These are phyloP conservation scores for Thomomys bottae DNA, from an alignment of 2,113 vertebrate genomes.

Conservation along the genomic window DNA sequence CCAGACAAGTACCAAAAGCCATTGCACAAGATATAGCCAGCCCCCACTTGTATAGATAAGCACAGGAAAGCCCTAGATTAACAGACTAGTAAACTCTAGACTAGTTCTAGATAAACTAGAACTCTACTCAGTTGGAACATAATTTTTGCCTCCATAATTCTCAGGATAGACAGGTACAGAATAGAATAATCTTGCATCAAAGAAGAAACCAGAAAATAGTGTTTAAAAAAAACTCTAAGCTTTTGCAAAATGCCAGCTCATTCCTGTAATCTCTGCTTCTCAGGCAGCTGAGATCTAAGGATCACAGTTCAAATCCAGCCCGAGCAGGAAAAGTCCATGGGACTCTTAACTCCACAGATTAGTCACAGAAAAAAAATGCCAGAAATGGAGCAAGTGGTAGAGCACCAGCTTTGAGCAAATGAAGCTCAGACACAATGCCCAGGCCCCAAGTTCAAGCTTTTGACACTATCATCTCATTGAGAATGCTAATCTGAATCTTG, in stretches of 20 bases:
- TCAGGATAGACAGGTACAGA: neutral
- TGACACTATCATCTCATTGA: neutral
- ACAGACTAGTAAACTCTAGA: too few species aligned
- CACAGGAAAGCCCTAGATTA: neutral
- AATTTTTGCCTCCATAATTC: neutral
- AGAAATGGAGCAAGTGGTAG: too few species aligned
- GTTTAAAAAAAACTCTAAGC: neutral
- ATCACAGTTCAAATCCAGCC: too few species aligned
- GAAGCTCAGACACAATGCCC: too few species aligned
- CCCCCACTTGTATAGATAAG: accelerated
- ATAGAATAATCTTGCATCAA: neutral
- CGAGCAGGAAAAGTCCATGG: too few species aligned
- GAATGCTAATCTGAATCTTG: neutral
- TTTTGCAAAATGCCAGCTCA: neutral
- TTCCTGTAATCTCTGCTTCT: too few species aligned
- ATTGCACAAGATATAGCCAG: neutral
- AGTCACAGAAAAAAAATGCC: too few species aligned
- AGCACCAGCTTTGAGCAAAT: too few species aligned
- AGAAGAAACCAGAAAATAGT: neutral
- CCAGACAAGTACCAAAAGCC: neutral
- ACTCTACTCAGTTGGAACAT: neutral
- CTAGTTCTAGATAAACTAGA: neutral
- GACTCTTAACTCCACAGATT: too few species aligned
- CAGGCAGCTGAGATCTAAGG: too few species aligned
- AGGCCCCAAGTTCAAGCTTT: too few species aligned